Percentiles rank a stretch among this genome's conserved stretches.
phyloP scores from a whole-genome alignment of 2,797 vertebrate genomes.

The Tenualosa ilisha region DNA sequence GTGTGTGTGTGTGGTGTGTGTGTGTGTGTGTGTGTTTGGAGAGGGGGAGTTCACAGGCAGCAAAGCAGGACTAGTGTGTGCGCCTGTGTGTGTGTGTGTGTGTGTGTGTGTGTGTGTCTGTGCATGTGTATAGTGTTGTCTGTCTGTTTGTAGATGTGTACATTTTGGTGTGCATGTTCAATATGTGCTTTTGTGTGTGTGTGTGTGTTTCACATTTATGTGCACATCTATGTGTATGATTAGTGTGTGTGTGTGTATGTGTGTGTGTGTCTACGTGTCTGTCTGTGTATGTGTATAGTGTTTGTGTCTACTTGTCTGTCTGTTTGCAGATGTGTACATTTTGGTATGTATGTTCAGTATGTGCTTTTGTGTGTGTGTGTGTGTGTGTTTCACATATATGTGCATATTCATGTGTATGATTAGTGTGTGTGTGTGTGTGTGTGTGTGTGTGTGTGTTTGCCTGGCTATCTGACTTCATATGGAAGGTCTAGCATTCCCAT shows the following conservation, averaged over 20 bases:
- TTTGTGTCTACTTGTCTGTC: too few relatives aligned
- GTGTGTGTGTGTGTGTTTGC: too few relatives aligned
- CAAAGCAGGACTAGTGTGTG: background rate
- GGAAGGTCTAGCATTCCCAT: background rate
- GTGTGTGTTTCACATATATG: background rate
- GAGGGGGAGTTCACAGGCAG: background rate
- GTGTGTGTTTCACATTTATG: background rate
- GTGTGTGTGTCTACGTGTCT: too few relatives aligned
- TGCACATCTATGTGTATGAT: slow-evolving; percentile 3
- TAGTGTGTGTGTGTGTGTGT: background rate
- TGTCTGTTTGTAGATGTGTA: background rate
- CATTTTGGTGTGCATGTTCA: slow-evolving; percentile 23
- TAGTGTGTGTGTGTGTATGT: background rate
- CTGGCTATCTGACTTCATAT: too few relatives aligned
- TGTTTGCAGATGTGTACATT: too few relatives aligned
- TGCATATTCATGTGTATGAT: background rate
- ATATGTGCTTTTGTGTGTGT: slow-evolving; percentile 5
- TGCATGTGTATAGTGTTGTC: background rate
- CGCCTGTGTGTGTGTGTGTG: slow-evolving; percentile 35
- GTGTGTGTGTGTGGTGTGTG: too few relatives aligned
- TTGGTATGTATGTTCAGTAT: too few relatives aligned
- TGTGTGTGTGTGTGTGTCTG: slow-evolving; percentile 39
- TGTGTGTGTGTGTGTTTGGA: background rate
- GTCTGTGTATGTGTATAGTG: too few relatives aligned
- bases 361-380: background rate